Evolutionary conservation across 2,113 vertebrate genomes (phyloP).

Genomic region (Burhinus oedicnemus): DNA sequence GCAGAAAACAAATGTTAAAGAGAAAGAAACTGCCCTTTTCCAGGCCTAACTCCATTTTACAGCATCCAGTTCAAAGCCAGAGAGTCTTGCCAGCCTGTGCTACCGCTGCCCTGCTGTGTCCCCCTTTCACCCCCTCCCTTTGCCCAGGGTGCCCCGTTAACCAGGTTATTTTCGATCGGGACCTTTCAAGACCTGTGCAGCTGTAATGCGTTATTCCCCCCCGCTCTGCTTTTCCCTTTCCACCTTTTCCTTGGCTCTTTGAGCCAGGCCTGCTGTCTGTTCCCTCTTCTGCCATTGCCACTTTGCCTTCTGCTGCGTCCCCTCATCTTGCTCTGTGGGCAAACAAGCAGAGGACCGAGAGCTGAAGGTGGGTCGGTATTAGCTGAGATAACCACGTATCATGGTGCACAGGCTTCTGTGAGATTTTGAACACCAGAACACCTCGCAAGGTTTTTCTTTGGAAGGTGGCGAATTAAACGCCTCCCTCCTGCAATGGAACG

Average conservation of each 20-base stretch:
- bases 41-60: accelerated
- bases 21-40: background rate
- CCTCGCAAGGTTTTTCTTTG: background rate
- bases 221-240: background rate
- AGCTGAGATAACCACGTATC: no score
- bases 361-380: accelerated
- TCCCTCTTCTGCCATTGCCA: no score
- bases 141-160: accelerated
- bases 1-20: background rate
- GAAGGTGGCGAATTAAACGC: background rate
- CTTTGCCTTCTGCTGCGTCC: background rate
- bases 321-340: background rate
- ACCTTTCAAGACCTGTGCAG: background rate
- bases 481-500: accelerated
- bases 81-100: no score
- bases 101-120: background rate
- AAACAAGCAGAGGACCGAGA: no score
- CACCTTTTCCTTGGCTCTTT: no score
- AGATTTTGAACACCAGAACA: background rate
- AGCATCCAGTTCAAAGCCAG: background rate
- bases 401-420: accelerated
- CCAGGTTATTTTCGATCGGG: background rate
- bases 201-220: background rate
- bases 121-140: background rate
- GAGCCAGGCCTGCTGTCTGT: background rate